Evolutionary conservation across 2,113 vertebrate genomes (phyloP), one percentile per base, ranked within the genome.

Genomic region (Amblyopsis rosae): DNA sequence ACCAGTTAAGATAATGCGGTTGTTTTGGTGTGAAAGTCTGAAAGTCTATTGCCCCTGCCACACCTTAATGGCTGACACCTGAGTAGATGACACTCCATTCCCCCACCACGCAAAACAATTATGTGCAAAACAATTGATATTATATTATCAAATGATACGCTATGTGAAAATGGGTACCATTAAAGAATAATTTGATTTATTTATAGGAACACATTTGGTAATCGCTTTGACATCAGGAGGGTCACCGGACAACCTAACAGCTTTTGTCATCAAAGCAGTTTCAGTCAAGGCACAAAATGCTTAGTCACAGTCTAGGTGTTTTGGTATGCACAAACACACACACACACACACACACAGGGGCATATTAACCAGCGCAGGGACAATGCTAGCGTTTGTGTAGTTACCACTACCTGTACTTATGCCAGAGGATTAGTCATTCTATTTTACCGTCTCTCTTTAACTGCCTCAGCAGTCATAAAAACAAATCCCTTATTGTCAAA

Each of bases 401-500:
- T 41, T 80, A 50, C 79, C 60, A 46, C 16, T 57, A 19, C 46
- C 15, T 41, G 17, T 49, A 63, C 33, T 26, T 48, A 72, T 58
- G 73, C 81, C 78, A 86, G 69, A 75, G 45, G 59, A 76, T 56
- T 55, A 79, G 67, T 46, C 16, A 51, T 72, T 73, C 61, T 59
- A 72, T 76, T 84, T 73, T 63, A 75, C 56, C 74, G 62, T 76
- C 58, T 48, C 13, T 77, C 67, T 74, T 88, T 81, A 79, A 80
- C 70, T 80, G 79, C 60, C 73, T 82, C 65, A 66, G 54, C 75
- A 77, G 69, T 11, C 3, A 51, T 59, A 76, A 79, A 79, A 86
- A 82, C 80, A 88, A 86, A 85, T 85, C 82, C 85, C 82, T 70
- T 69, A 82, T 86, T 77, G 84, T 79, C 82, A 73, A 56, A 41